These are phyloP conservation scores for Cygnus atratus DNA, from an alignment of 2,113 vertebrate genomes.

Conservation along the genomic window DNA sequence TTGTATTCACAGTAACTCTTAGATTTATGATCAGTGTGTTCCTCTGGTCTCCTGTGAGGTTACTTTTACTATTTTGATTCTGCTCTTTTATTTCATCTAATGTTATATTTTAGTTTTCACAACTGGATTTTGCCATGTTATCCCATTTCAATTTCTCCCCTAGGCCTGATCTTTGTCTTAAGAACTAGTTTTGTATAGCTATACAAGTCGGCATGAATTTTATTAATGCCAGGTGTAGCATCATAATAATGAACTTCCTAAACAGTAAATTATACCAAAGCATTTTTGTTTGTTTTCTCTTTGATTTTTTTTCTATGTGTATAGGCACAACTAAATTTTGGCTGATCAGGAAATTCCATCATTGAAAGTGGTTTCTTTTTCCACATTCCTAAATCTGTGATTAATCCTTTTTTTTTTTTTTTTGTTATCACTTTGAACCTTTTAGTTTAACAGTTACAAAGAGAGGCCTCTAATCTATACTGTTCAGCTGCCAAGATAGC, in stretches of 20 bases:
- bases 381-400: not conserved
- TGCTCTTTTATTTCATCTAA: not conserved
- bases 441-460: not conserved
- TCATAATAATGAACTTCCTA: not conserved
- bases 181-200: not conserved
- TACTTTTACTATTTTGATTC: not conserved
- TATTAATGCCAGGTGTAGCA: not conserved
- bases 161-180: not conserved
- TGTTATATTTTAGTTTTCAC: not conserved
- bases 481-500: not conserved
- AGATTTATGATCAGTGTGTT: not conserved
- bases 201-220: not conserved
- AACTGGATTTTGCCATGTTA: not conserved
- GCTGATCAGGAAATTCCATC: not conserved
- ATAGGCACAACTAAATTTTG: not conserved
- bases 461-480: not conserved
- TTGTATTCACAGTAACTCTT: not conserved
- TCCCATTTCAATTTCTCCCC: not conserved
- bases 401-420: not conserved
- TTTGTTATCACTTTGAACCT: not conserved
- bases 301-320: not conserved
- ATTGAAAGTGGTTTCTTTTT: not conserved
- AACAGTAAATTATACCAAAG: not conserved
- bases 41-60: not conserved
- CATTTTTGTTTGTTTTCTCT: not conserved